Conservation (phyloP, 1,140 invertebrate species). For the Parasteatoda tepidariorum region DNA sequence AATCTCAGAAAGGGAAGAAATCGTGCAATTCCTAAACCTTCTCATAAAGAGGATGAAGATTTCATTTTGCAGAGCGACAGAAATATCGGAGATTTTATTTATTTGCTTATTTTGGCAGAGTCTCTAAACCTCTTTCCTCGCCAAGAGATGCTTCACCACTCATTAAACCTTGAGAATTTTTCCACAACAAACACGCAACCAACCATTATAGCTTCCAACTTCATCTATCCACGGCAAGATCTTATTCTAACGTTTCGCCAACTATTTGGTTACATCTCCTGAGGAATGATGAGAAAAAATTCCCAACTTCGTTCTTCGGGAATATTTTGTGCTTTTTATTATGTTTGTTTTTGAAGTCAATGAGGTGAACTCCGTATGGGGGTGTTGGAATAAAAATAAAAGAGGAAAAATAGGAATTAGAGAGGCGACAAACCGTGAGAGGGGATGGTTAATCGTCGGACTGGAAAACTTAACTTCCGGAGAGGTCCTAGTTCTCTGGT, state of each 20-base stretch:
- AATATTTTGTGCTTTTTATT: not conserved
- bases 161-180: conserved; percentile 8
- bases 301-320: not conserved
- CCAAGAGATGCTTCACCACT: conserved; percentile 28
- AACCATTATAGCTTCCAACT: not conserved
- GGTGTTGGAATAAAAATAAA: not conserved
- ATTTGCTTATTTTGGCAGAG: not conserved
- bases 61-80: not conserved
- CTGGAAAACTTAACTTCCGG: conserved; percentile 28
- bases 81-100: not conserved
- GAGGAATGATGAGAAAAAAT: conserved; percentile 30
- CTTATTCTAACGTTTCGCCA: conserved; percentile 6
- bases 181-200: conserved; percentile 14
- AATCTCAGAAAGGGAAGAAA: too few species aligned
- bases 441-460: not conserved
- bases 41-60: not conserved
- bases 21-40: too few species aligned
- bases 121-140: not conserved
- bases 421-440: conserved; percentile 46
- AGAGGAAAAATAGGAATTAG: not conserved
- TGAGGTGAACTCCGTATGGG: not conserved
- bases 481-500: not conserved
- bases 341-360: conserved; percentile 9
- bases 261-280: conserved; percentile 1
- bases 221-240: not conserved